Base-by-base conservation (phyloP, 2,797 vertebrate species). In the Otolemur crassicaudatus region DNA sequence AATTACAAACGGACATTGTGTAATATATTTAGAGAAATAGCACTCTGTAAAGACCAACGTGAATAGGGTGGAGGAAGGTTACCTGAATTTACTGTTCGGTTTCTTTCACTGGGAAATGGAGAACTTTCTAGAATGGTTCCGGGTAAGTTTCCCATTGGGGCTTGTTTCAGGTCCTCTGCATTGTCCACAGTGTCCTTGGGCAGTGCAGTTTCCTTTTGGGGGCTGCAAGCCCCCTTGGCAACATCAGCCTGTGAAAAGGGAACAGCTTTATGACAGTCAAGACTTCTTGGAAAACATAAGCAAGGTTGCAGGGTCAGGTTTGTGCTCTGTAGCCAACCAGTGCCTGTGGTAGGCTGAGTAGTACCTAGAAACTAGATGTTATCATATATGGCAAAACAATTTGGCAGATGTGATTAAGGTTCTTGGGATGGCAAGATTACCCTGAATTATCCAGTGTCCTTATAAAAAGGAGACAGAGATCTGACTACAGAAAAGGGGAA, bases 131-230 rank as follows among this genome's bases (percentile, higher is more conserved):
- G 97, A 95, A 98, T 70, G 2, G 97, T 97, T 58, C 98, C 98
- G 16, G 98, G 98, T 87, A 98, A 94, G 11, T 31, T 84, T 65
- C 77, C 91, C 12, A 96, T 37, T 1, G 72, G 76, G 13, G 60
- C 82, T 76, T 97, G 96, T 73, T 99, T 98, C 97, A 96, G 93
- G 93, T 97, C 98, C 96, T 99, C 96, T n/a, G 98, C 98, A 20
- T 98, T 98, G 96, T 99, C 98, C 49, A 97, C 95, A 63, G 98
- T 98, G 25, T 90, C 97, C 82, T 97, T 98, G 29, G 98, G 98
- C 93, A 97, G 94, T 0, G 97, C 98, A 1, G 99, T 98, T 72
- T 98, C 98, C 17, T 79, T 98, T 3, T 98, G 98, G n/a, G 94
- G 91, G 40, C 29, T 87, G 70, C 23, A 3, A 1, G 40, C 20